phyloP scores from a whole-genome alignment of 2,113 vertebrate species.

The Lathamus discolor region DNA sequence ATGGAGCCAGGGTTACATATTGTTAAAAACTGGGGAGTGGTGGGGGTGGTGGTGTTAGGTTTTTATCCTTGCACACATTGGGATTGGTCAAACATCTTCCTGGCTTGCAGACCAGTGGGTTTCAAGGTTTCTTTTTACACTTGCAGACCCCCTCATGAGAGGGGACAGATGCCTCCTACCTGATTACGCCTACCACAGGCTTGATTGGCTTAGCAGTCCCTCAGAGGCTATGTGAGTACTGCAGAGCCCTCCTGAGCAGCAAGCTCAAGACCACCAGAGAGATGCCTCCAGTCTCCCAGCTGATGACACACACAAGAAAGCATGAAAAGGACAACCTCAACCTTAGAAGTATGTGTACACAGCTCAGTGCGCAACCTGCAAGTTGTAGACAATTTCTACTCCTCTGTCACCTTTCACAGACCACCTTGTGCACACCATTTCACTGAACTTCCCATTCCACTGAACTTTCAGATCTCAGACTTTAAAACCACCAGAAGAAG shows the following conservation, averaged over 20 bases:
- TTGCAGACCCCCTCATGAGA: background rate
- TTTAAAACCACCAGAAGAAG: background rate
- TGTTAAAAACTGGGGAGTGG: background rate
- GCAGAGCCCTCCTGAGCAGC: background rate
- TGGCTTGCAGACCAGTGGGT: background rate
- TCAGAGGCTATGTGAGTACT: background rate
- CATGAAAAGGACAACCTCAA: background rate
- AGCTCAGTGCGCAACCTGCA: background rate
- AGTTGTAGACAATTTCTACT: background rate
- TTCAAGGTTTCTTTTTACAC: background rate
- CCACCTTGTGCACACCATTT: accelerated
- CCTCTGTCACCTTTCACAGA: background rate
- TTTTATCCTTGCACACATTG: background rate
- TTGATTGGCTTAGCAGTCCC: background rate
- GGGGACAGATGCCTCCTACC: background rate
- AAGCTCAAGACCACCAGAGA: background rate
- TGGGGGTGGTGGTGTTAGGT: background rate
- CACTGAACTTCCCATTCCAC: background rate
- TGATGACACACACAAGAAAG: accelerated
- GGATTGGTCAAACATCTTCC: background rate
- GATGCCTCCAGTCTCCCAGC: background rate
- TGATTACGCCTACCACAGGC: background rate
- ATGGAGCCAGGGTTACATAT: background rate
- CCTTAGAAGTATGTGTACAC: background rate
- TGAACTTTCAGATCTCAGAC: background rate